Evolutionary conservation across 2,113 vertebrate species (phyloP).

Genomic region (Falcunculus frontatus): DNA sequence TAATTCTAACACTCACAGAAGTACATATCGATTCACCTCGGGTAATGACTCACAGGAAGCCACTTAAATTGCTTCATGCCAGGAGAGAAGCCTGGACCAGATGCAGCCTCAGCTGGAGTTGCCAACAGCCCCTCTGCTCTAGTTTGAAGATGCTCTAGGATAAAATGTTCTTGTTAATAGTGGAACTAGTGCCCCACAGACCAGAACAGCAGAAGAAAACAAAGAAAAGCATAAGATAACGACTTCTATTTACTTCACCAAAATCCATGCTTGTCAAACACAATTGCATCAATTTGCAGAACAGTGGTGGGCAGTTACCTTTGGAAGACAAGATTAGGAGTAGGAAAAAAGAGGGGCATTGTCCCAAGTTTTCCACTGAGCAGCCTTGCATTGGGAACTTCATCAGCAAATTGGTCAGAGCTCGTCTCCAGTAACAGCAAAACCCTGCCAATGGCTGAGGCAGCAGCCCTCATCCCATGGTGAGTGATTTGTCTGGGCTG

Average conservation of each 20-base stretch:
- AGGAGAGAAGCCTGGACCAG: background rate
- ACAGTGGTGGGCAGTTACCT: background rate
- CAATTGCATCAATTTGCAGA: background rate
- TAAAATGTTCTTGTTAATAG: background rate
- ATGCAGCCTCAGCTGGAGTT: conserved; percentile 10
- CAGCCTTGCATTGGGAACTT: background rate
- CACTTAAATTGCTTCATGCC: background rate
- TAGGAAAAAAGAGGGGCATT: background rate
- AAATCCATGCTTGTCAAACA: background rate
- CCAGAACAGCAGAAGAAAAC: background rate
- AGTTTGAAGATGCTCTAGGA: background rate
- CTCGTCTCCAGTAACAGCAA: background rate
- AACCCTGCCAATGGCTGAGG: background rate
- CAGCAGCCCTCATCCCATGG: background rate
- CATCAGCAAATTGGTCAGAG: background rate
- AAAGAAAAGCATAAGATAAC: background rate
- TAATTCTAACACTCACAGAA: background rate
- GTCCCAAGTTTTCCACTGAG: background rate
- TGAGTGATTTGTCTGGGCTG: background rate
- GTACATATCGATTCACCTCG: background rate
- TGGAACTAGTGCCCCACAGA: background rate
- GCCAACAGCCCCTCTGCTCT: background rate
- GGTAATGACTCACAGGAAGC: conserved; percentile 12
- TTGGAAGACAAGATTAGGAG: background rate
- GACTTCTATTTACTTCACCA: background rate